Evolutionary conservation across 2,113 vertebrate species (phyloP).

Genomic region (Misgurnus mizolepis): DNA sequence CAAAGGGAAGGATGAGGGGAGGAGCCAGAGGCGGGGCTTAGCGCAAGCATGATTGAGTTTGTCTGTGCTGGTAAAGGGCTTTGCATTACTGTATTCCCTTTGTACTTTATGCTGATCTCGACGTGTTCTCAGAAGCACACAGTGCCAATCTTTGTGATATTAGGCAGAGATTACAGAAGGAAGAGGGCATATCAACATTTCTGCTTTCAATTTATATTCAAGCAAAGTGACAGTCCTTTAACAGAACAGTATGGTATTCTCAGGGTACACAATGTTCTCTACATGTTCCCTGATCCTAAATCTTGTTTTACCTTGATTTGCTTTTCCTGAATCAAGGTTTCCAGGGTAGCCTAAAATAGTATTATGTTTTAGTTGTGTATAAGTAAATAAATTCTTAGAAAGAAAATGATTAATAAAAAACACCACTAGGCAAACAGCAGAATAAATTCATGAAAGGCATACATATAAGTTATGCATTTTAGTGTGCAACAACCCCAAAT

Average conservation of each 20-base stretch:
- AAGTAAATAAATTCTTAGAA: too few relatives aligned
- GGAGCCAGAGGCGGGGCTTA: neutral
- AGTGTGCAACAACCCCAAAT: too few relatives aligned
- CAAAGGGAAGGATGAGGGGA: constrained; percentile 21
- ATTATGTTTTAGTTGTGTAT: too few relatives aligned
- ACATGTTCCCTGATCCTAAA: neutral
- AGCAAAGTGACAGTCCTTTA: neutral
- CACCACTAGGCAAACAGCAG: too few relatives aligned
- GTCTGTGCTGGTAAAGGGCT: neutral
- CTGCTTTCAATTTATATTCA: constrained; percentile 10
- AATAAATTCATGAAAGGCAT: too few relatives aligned
- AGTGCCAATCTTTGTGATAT: neutral
- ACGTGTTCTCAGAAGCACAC: neutral
- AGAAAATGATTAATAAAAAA: too few relatives aligned
- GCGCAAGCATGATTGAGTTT: neutral
- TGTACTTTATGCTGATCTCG: constrained; percentile 19
- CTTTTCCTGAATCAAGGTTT: too few relatives aligned
- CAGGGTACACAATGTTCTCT: constrained; percentile 6
- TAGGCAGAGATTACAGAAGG: constrained; percentile 5
- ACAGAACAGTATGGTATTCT: neutral
- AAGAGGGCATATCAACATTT: neutral
- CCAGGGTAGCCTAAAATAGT: too few relatives aligned
- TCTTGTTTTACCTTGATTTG: too few relatives aligned
- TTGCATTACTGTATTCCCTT: constrained; percentile 11
- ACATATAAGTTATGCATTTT: too few relatives aligned